phyloP scores from a whole-genome alignment of 2,888 invertebrate genomes.

The Pediacus dermestoides region DNA sequence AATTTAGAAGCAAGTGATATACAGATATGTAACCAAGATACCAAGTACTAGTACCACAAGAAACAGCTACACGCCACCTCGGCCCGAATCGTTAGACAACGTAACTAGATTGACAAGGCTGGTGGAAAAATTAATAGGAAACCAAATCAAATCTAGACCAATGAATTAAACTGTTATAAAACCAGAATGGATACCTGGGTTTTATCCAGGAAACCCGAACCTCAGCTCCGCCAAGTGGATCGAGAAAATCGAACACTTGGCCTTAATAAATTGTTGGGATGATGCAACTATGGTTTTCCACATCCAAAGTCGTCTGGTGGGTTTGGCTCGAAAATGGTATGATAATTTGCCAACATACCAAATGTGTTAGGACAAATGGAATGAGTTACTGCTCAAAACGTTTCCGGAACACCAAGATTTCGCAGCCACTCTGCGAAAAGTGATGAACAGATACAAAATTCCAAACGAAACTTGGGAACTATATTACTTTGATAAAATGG shows the following conservation, averaged over 20 bases:
- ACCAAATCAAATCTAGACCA: neutral
- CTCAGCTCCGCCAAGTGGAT: conserved; percentile 13
- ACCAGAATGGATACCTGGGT: conserved; percentile 11
- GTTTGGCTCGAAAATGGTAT: conserved; percentile 23
- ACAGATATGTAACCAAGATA: too few species aligned
- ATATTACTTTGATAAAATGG: conserved; percentile 16
- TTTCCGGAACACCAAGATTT: conserved; percentile 17
- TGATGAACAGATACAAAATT: conserved; percentile 12
- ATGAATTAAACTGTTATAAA: conserved; percentile 1
- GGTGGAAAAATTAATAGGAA: conserved; percentile 8
- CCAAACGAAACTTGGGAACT: conserved; percentile 14
- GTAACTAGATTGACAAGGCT: neutral
- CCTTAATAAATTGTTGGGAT: conserved; percentile 18
- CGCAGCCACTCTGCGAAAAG: conserved; percentile 11
- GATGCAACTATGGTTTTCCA: conserved; percentile 15
- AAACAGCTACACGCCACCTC: too few species aligned
- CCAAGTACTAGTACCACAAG: too few species aligned
- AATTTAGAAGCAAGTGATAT: too few species aligned
- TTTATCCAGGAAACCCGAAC: conserved; percentile 12
- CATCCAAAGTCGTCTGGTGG: conserved; percentile 21
- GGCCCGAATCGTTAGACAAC: too few species aligned
- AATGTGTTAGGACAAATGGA: conserved; percentile 21
- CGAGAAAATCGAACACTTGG: conserved; percentile 18
- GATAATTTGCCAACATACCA: conserved; percentile 21
- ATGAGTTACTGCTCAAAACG: conserved; percentile 16